Percentiles rank a stretch among this genome's conserved stretches.
These are phyloP conservation scores for Melanerpes aurifrons DNA, from an alignment of 2,113 vertebrate genomes.

Conservation along the genomic window DNA sequence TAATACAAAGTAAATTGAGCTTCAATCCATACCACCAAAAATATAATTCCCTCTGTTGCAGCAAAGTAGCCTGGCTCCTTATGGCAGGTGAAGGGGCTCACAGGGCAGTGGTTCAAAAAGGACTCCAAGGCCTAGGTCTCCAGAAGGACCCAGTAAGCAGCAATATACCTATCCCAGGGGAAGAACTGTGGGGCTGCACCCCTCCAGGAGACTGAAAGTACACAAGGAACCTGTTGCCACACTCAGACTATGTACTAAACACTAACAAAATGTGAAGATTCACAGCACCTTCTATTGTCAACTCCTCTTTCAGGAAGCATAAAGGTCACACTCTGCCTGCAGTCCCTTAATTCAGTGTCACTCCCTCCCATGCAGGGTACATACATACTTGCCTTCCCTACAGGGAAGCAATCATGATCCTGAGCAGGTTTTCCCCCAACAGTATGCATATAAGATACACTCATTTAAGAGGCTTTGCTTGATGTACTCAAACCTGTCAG, in stretches of 20 bases:
- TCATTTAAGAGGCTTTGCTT: neutral
- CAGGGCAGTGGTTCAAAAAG: neutral
- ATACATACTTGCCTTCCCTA: neutral
- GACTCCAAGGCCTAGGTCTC: neutral
- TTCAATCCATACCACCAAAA: neutral
- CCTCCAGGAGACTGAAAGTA: neutral
- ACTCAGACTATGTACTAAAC: neutral
- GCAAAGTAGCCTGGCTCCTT: neutral
- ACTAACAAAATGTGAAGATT: neutral
- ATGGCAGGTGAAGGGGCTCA: neutral
- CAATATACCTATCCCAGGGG: neutral
- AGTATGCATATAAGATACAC: neutral
- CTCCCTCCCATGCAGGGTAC: neutral
- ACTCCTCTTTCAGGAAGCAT: neutral
- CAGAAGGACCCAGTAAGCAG: neutral
- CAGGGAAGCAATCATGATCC: neutral
- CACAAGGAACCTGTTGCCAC: neutral
- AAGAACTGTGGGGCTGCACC: neutral
- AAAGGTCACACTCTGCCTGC: neutral
- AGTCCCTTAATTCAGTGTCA: neutral
- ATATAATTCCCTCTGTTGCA: neutral
- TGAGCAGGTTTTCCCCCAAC: neutral
- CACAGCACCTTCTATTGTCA: neutral
- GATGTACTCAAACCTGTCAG: neutral
- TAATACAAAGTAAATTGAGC: neutral